Evolutionary conservation across 2,797 vertebrate species (phyloP), one percentile per base, ranked within the genome.

Genomic region (Gymnothorax javanicus): DNA sequence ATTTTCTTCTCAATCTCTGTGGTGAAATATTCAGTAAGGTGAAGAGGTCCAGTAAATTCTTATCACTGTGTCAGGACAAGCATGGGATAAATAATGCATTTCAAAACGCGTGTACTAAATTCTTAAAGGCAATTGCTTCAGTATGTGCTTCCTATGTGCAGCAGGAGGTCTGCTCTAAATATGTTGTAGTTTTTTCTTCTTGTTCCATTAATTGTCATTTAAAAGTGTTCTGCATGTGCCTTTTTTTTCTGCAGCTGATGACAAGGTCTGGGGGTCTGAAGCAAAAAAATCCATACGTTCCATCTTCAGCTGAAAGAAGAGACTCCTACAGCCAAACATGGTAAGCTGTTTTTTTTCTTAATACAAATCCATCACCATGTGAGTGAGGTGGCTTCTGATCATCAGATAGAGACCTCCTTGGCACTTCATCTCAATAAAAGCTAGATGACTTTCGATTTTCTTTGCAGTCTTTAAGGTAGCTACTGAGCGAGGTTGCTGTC

Each of bases 201-300:
- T 64, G 52, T 81, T 9, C 50, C 52, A 23, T 85, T 75, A n/a
- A 67, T 67, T 11, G 73, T 54, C 17, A 73, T 85, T 43, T 57
- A 54, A 69, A 69, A 81, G 52, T 79, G 57, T 54, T 73, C 54
- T 94, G 92, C 90, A 0, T 86, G 23, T 77, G 13, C 71, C 12
- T 92, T 85, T 92, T 83, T 84, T 89, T 87, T 92, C 84, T 43
- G 93, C 93, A 96, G 96, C 93, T 91, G 93, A 95, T 95, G 95
- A 95, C 91, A 95, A 94, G 90, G 90, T 93, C 91, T 92, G 94
- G 90, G 89, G 90, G 89, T 89, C 87, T 88, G 89, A 90, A 91
- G 87, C 90, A 84, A 56, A 92, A 43, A 90, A 94, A 91, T 87
- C 89, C 89, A 88, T 92, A 94, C 92, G 84, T 92, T 94, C 93